Evolutionary conservation across 2,797 vertebrate genomes (phyloP), one percentile per base, ranked within the genome.

Genomic region (Acanthurus leucopareius): DNA sequence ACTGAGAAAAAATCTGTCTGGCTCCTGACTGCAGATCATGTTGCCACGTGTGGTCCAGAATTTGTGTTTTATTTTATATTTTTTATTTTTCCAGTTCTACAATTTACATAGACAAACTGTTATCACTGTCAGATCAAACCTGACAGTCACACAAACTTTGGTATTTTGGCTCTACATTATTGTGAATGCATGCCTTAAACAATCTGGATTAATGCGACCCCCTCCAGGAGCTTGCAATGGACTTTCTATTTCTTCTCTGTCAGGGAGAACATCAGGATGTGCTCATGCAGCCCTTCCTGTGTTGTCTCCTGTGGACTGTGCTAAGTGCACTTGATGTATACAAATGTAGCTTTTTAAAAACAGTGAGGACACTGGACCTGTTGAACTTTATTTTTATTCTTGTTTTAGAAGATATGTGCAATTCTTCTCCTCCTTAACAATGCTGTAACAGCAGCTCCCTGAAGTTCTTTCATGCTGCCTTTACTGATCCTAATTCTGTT

Each of bases 281-380:
- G 63, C 73, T 52, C 3, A 35, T 64, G 53, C 51, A 71, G 42
- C 58, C 59, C 52, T 60, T 66, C 44, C 70, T 83, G 13, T 52
- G 52, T 48, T 15, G 10, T 67, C 65, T 75, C 68, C 61, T 25
- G 61, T 54, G 69, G 76, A 90, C 75, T 83, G 77, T 87, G 75
- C 76, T 19, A 60, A 86, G 67, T 78, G 79, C 89, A 85, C 75
- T 84, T 68, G 62, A 82, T 83, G 73, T 84, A 88, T 66, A 62
- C 82, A 89, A 69, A 92, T 86, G 89, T 84, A 89, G 86, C 87
- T 35, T 84, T 89, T 76, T 78, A 68, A 84, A 80, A 73, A 75
- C 69, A 40, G 14, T 3, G 25, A 77, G 65, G 48, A 77, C 75
- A 76, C 82, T 82, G 67, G 77, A 79, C 64, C 56, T 79, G 60